Evolutionary conservation across 1,140 invertebrate species (phyloP).

Genomic region (Heliconius nattereri): DNA sequence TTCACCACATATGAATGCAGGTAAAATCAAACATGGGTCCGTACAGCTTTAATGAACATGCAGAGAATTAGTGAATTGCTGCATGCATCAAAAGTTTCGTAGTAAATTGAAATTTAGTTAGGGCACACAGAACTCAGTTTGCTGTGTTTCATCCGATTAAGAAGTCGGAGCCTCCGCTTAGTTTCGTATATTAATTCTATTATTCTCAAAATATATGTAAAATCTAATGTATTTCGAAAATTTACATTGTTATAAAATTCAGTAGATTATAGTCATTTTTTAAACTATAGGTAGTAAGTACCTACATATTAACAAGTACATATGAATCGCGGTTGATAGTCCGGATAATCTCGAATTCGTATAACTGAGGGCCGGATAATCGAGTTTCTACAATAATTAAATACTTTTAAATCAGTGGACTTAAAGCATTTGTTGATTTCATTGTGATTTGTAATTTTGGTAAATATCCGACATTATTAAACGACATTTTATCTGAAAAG

Average conservation of each 20-base stretch:
- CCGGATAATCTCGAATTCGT: too few species aligned
- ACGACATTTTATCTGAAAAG: too few species aligned
- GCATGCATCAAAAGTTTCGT: constrained; percentile 41
- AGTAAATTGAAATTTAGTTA: constrained; percentile 39
- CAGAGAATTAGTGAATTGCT: constrained; percentile 39
- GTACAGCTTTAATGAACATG: constrained; percentile 41
- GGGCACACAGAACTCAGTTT: constrained; percentile 35
- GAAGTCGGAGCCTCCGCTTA: constrained; percentile 30
- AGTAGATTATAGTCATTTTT: too few species aligned
- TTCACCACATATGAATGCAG: constrained; percentile 33
- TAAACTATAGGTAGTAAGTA: too few species aligned
- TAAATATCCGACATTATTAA: too few species aligned
- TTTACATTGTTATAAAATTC: neutral
- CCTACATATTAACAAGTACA: too few species aligned
- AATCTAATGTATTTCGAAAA: constrained; percentile 20
- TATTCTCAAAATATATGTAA: constrained; percentile 27
- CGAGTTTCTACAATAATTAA: too few species aligned
- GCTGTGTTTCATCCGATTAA: constrained; percentile 39
- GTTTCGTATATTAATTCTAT: constrained; percentile 39
- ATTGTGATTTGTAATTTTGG: too few species aligned
- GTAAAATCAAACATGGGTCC: constrained; percentile 37
- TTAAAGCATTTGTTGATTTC: neutral
- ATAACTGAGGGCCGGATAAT: too few species aligned
- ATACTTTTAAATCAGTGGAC: neutral
- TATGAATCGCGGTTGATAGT: too few species aligned